These are phyloP conservation scores for Glaucomys volans DNA, from an alignment of 2,113 vertebrate genomes.

Conservation along the genomic window DNA sequence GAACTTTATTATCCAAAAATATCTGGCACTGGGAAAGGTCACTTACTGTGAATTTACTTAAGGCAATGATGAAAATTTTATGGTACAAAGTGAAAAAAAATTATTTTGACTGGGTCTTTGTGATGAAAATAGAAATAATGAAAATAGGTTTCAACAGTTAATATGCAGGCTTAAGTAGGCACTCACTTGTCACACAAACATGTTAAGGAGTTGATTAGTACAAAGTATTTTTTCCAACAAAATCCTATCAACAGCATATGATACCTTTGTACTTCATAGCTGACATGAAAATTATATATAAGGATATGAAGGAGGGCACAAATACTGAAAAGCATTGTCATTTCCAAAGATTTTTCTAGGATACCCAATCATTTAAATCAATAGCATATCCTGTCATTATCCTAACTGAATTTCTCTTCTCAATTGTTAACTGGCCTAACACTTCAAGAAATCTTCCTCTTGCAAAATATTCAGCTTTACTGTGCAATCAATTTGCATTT, in stretches of 20 bases:
- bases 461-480: slow-evolving; percentile 41
- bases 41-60: not conserved
- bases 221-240: slow-evolving; percentile 43
- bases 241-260: not conserved
- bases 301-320: not conserved
- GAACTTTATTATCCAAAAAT: not conserved
- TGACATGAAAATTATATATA: not conserved
- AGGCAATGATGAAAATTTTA: slow-evolving; percentile 22
- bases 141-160: slow-evolving; percentile 47
- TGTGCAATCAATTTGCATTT: not conserved
- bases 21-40: not conserved
- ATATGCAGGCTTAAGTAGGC: slow-evolving; percentile 31
- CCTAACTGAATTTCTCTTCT: not conserved
- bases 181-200: not conserved
- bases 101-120: not conserved
- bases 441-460: slow-evolving; percentile 25
- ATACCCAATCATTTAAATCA: not conserved
- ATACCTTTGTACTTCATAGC: not conserved
- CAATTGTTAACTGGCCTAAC: not conserved
- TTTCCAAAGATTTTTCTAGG: not conserved
- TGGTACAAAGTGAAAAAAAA: not conserved
- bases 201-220: not conserved
- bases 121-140: slow-evolving; percentile 40
- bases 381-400: not conserved
- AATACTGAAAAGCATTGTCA: not conserved